Base-by-base conservation (phyloP, 2,888 invertebrate species). In the Sepiola atlantica region DNA sequence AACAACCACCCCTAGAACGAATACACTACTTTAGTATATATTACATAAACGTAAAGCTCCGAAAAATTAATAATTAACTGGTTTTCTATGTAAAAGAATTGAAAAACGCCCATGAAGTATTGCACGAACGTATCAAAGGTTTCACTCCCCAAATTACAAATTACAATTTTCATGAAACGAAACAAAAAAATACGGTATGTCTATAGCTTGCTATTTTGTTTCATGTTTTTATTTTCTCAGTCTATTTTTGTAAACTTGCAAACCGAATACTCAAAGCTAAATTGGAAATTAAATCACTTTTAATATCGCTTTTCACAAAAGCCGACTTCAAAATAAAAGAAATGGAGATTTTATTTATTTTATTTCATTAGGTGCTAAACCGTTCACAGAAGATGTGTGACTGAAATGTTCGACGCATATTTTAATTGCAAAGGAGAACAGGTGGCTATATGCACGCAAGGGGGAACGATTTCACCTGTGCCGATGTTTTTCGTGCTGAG, bases 241-340 rank as follows among this genome's bases (percentile, higher is more conserved):
- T 1, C 4, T 21, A n/a, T 77, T 77, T 77, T 77, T 77, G 14
- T 12, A 10, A n/a, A 77, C n/a, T 77, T 16, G 77, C n/a, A 77
- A 77, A 77, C n/a, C n/a, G 77, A 77, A 77, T n/a, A 77, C n/a
- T 77, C n/a, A 77, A 0, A n/a, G n/a, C n/a, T 77, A 77, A 77
- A 77, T 77, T 77, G 77, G 18, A 77, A 77, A 77, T 77, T 77
- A 77, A 77, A 77, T 77, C 77, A 77, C 77, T 77, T 77, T n/a
- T 77, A 77, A 77, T 77, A 77, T 77, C 18, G 16, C n/a, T n/a
- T 77, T 77, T 77, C 18, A 77, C 77, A 77, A 77, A 77, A 77
- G 2, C 16, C 16, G 16, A 77, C n/a, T n/a, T 18, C n/a, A 32
- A n/a, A 77, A 77, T 77, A 77, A 77, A 77, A 77, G 77, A 32